Evolutionary conservation across 1,140 invertebrate species (phyloP).

Genomic region (Drosophila jambulina): DNA sequence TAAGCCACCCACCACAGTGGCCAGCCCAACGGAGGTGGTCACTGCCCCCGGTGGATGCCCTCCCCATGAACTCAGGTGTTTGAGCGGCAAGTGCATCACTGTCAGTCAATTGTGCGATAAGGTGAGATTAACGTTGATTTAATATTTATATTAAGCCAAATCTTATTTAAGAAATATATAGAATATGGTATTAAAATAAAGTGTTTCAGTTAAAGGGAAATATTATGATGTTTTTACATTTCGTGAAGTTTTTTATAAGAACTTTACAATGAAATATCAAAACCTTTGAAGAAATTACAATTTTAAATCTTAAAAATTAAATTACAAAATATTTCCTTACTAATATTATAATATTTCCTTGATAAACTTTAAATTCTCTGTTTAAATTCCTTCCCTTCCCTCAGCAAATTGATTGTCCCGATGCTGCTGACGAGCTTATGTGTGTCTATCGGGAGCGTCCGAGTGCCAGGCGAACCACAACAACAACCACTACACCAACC

Average conservation of each 20-base stretch:
- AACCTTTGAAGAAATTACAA: no score
- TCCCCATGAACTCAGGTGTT: slow-evolving; percentile 87
- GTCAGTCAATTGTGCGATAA: slow-evolving; percentile 88
- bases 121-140: slow-evolving; percentile 35
- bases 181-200: background rate
- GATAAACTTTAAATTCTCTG: background rate
- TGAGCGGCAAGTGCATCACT: slow-evolving; percentile 88
- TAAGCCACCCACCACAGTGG: slow-evolving; percentile 14
- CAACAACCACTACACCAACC: slow-evolving; percentile 23
- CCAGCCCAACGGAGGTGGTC: slow-evolving; percentile 7
- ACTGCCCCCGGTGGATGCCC: slow-evolving; percentile 83
- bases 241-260: background rate
- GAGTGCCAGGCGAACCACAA: slow-evolving; percentile 28
- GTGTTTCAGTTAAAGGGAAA: background rate
- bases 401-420: slow-evolving; percentile 87
- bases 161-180: background rate
- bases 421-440: slow-evolving; percentile 88
- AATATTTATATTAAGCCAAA: background rate
- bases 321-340: no score
- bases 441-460: slow-evolving; percentile 85
- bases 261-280: background rate
- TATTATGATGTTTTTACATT: background rate
- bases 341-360: no score
- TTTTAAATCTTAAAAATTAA: no score
- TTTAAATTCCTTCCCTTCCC: background rate